Conservation (phyloP, 37 sponge, comb jelly and placozoan genomes). For the Spongilla lacustris region DNA sequence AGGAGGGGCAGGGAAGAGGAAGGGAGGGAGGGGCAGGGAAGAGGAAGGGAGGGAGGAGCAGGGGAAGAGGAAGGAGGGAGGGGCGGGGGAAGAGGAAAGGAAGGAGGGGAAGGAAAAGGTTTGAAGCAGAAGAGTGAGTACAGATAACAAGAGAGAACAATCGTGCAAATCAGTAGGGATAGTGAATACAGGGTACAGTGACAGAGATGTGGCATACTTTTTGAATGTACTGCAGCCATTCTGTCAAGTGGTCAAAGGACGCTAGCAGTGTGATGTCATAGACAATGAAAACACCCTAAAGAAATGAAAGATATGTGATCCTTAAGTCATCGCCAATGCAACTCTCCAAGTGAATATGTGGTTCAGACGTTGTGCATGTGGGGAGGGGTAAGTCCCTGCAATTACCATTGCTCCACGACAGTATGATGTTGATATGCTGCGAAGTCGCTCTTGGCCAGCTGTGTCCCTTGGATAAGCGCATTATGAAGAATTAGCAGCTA, state of each 20-base stretch:
- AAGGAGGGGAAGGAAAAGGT: background rate
- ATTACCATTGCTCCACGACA: slow-evolving; percentile 90
- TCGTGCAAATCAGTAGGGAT: too few species aligned
- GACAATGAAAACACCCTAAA: slow-evolving; percentile 82
- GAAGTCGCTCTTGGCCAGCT: slow-evolving; percentile 86
- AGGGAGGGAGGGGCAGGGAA: background rate
- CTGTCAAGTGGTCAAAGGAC: slow-evolving; percentile 78
- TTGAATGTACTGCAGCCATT: slow-evolving; percentile 82
- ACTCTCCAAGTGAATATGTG: too few species aligned
- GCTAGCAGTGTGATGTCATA: slow-evolving; percentile 78
- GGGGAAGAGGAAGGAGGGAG: background rate
- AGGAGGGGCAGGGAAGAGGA: background rate
- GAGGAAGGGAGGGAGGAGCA: background rate
- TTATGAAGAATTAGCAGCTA: too few species aligned
- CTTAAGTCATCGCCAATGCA: too few species aligned
- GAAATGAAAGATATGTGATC: background rate
- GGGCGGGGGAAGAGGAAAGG: background rate
- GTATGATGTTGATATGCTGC: slow-evolving; percentile 86
- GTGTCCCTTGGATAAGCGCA: slow-evolving; percentile 65
- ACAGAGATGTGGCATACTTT: too few species aligned
- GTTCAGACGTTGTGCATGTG: too few species aligned
- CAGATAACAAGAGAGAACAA: too few species aligned
- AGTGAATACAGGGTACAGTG: too few species aligned
- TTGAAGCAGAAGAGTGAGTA: too few species aligned
- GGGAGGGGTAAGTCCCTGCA: background rate